phyloP scores from a whole-genome alignment of 2,113 vertebrate species.

The Machaerirhynchus nigripectus region DNA sequence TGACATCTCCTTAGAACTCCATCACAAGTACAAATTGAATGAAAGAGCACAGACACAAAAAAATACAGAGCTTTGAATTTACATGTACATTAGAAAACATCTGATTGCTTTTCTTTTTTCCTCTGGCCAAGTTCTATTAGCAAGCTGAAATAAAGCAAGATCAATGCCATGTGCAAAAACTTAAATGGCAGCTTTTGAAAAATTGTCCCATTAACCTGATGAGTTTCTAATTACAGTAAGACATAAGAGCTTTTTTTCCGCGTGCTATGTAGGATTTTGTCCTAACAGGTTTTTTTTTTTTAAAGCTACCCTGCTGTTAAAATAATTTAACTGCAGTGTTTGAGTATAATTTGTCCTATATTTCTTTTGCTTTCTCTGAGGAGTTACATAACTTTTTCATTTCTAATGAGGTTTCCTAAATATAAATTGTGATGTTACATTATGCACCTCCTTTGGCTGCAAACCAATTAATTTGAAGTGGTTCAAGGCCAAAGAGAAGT shows the following conservation, averaged over 20 bases:
- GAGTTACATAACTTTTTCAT: slow-evolving; percentile 57
- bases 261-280: slow-evolving; percentile 20
- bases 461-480: slow-evolving; percentile 55
- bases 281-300: slow-evolving; percentile 21
- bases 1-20: neutral
- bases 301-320: slow-evolving; percentile 53
- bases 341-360: slow-evolving; percentile 50
- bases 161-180: neutral
- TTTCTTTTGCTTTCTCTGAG: slow-evolving; percentile 58
- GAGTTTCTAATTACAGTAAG: slow-evolving; percentile 51
- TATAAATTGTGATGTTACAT: slow-evolving; percentile 55
- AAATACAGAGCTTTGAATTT: neutral
- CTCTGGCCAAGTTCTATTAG: neutral
- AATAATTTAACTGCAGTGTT: slow-evolving; percentile 49
- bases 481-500: slow-evolving; percentile 64
- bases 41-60: neutral
- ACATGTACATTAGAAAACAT: neutral
- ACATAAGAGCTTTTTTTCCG: slow-evolving; percentile 2
- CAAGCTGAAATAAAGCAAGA: neutral
- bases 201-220: slow-evolving; percentile 39
- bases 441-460: slow-evolving; percentile 38
- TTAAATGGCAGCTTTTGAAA: slow-evolving; percentile 22
- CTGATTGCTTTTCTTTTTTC: neutral
- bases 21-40: neutral
- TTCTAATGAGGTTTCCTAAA: slow-evolving; percentile 69